Evolutionary conservation across 2,888 invertebrate species (phyloP).

Genomic region (Sinohyriopsis cumingii): DNA sequence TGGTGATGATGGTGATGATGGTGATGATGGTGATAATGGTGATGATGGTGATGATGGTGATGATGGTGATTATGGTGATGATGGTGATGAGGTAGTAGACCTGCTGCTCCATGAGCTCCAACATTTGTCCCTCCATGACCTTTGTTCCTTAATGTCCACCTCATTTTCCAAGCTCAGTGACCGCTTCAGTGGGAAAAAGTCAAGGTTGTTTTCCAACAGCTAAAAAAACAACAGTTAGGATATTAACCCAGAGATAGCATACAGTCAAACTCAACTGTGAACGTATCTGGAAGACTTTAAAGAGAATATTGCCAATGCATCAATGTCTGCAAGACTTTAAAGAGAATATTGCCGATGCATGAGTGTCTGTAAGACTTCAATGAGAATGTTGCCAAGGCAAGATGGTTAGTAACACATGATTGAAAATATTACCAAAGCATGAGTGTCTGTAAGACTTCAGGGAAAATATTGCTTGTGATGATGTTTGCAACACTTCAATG

Average conservation of each 20-base stretch:
- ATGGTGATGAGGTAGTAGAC: slow-evolving; percentile 13
- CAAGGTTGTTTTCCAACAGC: slow-evolving; percentile 52
- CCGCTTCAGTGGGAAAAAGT: slow-evolving; percentile 66
- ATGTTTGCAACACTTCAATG: too few species aligned
- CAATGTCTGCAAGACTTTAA: too few species aligned
- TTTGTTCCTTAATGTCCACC: slow-evolving; percentile 57
- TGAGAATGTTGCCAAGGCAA: too few species aligned
- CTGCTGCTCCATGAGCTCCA: slow-evolving; percentile 12
- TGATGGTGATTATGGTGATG: slow-evolving; percentile 50
- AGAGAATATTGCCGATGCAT: too few species aligned
- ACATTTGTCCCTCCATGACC: slow-evolving; percentile 36
- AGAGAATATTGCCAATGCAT: too few species aligned
- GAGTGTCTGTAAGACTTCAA: too few species aligned
- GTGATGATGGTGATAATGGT: slow-evolving; percentile 13
- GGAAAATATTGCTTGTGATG: too few species aligned
- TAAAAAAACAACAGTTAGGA: slow-evolving; percentile 21
- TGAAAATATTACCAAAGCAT: too few species aligned
- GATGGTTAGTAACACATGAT: too few species aligned
- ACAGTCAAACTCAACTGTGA: background rate
- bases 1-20: slow-evolving; percentile 35
- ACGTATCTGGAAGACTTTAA: too few species aligned
- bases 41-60: slow-evolving; percentile 20
- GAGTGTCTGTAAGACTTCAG: too few species aligned
- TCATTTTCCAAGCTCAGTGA: slow-evolving; percentile 60
- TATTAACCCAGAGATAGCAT: background rate